phyloP scores from a whole-genome alignment of 2,113 vertebrate genomes.

The Podarcis muralis region DNA sequence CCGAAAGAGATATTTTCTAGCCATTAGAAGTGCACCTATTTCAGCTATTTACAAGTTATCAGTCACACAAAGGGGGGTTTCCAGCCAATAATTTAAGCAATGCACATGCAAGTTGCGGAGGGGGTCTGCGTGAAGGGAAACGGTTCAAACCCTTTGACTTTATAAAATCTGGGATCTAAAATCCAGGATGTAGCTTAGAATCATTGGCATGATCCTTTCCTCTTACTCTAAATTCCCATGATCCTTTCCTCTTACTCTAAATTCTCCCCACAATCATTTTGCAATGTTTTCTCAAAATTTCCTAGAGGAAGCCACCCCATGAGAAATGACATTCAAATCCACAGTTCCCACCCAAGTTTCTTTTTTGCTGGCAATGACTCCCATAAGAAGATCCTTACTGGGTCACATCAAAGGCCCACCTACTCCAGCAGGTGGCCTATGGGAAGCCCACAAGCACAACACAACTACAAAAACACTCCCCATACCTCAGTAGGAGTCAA shows the following conservation, averaged over 20 bases:
- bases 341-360: background rate
- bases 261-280: background rate
- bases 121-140: background rate
- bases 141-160: background rate
- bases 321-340: no score
- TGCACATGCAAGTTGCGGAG: background rate
- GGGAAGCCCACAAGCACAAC: no score
- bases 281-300: background rate
- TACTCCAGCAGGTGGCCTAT: no score
- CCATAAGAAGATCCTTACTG: background rate
- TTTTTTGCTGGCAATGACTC: background rate
- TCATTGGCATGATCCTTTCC: background rate
- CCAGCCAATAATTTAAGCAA: no score
- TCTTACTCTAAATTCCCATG: background rate
- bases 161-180: background rate
- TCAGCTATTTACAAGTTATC: no score
- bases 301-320: background rate
- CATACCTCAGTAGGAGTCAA: background rate
- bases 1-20: no score
- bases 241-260: background rate
- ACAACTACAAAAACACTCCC: no score
- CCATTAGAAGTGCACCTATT: no score
- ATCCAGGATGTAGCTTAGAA: background rate
- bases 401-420: no score
- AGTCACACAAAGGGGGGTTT: no score